Conservation (phyloP, 2,888 invertebrate genomes). For the Trachelus stipa region DNA sequence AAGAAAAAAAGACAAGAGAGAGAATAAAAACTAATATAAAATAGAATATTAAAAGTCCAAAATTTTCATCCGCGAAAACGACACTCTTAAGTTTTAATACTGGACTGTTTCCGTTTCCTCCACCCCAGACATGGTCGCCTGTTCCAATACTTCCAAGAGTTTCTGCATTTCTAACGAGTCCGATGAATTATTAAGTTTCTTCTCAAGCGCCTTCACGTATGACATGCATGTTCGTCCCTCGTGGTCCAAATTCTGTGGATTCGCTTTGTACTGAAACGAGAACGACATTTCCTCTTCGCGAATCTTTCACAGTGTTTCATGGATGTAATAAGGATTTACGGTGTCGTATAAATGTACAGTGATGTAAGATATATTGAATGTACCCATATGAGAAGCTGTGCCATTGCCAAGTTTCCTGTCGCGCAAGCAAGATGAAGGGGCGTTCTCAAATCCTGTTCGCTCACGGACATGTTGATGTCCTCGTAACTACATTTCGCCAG, state of each 20-base stretch:
- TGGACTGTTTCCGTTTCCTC: slow-evolving; percentile 57
- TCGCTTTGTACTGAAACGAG: slow-evolving; percentile 87
- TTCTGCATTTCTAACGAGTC: slow-evolving; percentile 62
- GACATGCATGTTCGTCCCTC: slow-evolving; percentile 86
- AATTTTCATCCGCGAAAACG: neutral
- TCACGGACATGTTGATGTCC: slow-evolving; percentile 82
- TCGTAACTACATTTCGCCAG: slow-evolving; percentile 76
- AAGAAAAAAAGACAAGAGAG: neutral
- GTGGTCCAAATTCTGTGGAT: slow-evolving; percentile 89
- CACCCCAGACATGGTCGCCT: slow-evolving; percentile 57
- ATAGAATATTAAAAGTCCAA: neutral
- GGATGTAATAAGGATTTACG: neutral
- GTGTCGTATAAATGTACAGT: neutral
- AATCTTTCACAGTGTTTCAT: neutral
- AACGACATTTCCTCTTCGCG: neutral
- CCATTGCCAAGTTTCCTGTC: slow-evolving; percentile 87
- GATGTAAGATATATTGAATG: slow-evolving; percentile 47
- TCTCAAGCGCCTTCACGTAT: slow-evolving; percentile 75
- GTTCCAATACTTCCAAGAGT: slow-evolving; percentile 58
- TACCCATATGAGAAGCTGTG: slow-evolving; percentile 96
- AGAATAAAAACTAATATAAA: neutral
- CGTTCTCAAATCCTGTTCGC: slow-evolving; percentile 81
- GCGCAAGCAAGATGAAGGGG: slow-evolving; percentile 92
- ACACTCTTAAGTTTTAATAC: slow-evolving; percentile 45
- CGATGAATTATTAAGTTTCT: slow-evolving; percentile 57